These are phyloP conservation scores for Calcarius lapponicus DNA, from an alignment of 2,797 vertebrate species.

Conservation along the genomic window DNA sequence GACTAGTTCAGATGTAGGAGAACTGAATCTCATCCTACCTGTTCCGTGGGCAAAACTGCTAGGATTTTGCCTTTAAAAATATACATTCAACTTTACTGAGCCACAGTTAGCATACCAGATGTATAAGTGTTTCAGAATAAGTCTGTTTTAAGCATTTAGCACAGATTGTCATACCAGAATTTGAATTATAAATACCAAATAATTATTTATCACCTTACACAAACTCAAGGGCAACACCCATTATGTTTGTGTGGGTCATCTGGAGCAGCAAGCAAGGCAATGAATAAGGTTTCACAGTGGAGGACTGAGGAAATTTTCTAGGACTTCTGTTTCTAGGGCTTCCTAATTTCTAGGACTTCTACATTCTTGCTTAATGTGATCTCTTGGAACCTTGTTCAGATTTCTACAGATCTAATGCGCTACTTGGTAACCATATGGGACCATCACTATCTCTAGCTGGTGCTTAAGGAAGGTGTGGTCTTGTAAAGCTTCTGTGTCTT, in stretches of 20 bases:
- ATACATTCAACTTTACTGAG: constrained; percentile 25
- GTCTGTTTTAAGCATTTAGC: constrained; percentile 9
- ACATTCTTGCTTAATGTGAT: background rate
- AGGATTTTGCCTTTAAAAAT: constrained; percentile 50
- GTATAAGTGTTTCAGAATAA: constrained; percentile 41
- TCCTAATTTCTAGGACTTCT: background rate
- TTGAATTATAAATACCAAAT: background rate
- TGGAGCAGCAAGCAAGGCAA: background rate
- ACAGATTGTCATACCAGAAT: constrained; percentile 5
- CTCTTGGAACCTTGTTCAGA: background rate
- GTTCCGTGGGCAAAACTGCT: constrained; percentile 50
- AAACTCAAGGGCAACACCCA: background rate
- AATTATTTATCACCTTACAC: background rate
- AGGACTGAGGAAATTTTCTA: background rate
- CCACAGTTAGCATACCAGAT: constrained; percentile 47
- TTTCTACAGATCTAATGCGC: background rate
- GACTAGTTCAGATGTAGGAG: constrained; percentile 41
- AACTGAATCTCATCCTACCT: constrained; percentile 42
- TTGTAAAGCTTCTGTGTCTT: background rate
- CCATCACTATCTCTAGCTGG: background rate
- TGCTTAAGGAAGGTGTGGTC: background rate
- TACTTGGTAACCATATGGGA: background rate
- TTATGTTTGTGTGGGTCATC: background rate
- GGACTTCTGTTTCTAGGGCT: background rate
- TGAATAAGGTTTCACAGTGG: background rate